Conservation (phyloP, 2,888 invertebrate genomes). For the Orchesellides sinensis region DNA sequence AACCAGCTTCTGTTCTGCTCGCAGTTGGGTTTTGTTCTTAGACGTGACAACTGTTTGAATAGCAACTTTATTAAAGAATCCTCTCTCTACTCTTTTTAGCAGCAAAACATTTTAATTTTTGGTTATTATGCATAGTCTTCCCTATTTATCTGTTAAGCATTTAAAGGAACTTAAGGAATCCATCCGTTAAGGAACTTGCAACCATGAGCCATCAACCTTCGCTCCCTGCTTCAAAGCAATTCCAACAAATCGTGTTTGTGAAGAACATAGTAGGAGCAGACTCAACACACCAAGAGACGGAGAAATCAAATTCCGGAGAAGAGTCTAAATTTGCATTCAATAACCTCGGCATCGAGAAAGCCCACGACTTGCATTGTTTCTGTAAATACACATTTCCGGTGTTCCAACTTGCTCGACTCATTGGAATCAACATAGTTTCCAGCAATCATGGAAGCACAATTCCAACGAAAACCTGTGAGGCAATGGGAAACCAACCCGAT, state of each 20-base stretch:
- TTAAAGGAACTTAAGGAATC: too few relatives aligned
- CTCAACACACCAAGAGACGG: not conserved
- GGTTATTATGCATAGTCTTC: too few relatives aligned
- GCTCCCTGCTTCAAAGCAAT: not conserved
- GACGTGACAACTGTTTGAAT: too few relatives aligned
- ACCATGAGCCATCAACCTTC: too few relatives aligned
- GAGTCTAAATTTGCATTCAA: not conserved
- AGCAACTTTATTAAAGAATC: too few relatives aligned
- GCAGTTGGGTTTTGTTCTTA: too few relatives aligned
- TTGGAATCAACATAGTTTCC: conserved; percentile 16
- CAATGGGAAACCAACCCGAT: not conserved
- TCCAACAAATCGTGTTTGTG: not conserved
- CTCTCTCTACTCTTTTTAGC: too few relatives aligned
- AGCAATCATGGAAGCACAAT: not conserved
- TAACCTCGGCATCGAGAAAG: not conserved
- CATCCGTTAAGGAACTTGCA: too few relatives aligned
- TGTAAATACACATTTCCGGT: conserved; percentile 5
- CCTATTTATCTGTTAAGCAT: too few relatives aligned
- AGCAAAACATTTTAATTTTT: too few relatives aligned
- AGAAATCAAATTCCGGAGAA: not conserved
- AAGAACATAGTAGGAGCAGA: not conserved
- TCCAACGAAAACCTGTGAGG: not conserved
- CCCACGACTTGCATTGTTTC: not conserved
- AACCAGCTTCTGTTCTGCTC: too few relatives aligned
- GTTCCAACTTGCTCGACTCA: not conserved